Conservation (phyloP, 2,797 vertebrate species). For the Anabas testudineus region DNA sequence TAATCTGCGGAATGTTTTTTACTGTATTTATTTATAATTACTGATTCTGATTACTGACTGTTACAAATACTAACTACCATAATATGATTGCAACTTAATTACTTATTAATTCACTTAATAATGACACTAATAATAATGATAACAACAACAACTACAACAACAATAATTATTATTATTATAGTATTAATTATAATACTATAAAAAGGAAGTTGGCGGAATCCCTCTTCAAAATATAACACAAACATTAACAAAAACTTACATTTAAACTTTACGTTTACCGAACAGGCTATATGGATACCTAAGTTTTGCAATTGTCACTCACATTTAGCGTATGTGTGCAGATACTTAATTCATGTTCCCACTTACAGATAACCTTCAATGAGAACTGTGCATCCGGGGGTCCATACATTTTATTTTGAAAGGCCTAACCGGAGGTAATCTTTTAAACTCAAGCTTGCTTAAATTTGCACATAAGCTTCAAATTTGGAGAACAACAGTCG, state of each 20-base stretch:
- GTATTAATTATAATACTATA: too few species aligned
- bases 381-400: neutral
- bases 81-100: too few species aligned
- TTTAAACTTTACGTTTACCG: neutral
- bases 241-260: neutral
- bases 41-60: too few species aligned
- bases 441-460: neutral
- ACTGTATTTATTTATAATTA: too few species aligned
- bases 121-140: too few species aligned
- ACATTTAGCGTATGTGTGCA: neutral
- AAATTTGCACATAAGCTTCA: fast-evolving
- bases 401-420: slow-evolving; percentile 51
- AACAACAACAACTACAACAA: too few species aligned
- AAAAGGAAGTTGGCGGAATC: neutral
- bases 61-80: too few species aligned
- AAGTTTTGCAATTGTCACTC: fast-evolving
- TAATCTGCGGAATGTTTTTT: too few species aligned
- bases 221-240: slow-evolving; percentile 1
- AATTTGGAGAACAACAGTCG: too few species aligned
- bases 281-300: fast-evolving
- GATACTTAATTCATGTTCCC: neutral
- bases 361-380: neutral
- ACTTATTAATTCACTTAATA: too few species aligned
- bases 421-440: neutral
- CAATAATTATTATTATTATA: too few species aligned